Percentiles rank a stretch among this genome's conserved stretches.
Evolutionary conservation across 2,797 vertebrate species (phyloP).

Genomic region (Gobio occitaniae): DNA sequence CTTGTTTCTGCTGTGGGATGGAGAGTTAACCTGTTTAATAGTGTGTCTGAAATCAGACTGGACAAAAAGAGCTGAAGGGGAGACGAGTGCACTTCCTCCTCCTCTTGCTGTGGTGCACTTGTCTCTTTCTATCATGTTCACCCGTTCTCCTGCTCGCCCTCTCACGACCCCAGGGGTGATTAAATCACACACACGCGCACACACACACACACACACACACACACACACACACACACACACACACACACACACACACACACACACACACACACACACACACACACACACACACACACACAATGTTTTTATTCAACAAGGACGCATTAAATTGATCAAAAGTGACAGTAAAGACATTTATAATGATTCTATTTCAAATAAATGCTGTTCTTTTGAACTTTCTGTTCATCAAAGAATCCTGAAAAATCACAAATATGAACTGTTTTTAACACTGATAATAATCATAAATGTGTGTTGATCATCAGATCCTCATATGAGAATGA

Average conservation of each 20-base stretch:
- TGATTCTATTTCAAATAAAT: no score
- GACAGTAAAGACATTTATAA: no score
- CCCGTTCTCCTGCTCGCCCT: slow-evolving; percentile 8
- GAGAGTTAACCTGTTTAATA: slow-evolving; percentile 32
- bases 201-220: neutral
- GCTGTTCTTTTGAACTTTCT: no score
- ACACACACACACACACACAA: neutral
- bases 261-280: neutral
- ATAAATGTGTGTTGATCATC: no score
- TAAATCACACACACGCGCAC: slow-evolving; percentile 32
- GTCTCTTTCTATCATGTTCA: slow-evolving; percentile 53
- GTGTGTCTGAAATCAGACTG: neutral
- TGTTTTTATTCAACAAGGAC: no score
- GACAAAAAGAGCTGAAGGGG: slow-evolving; percentile 21
- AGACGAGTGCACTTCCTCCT: slow-evolving; percentile 8
- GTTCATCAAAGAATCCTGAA: no score
- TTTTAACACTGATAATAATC: no score
- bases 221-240: neutral
- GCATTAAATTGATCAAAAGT: no score
- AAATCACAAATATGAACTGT: no score
- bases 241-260: neutral
- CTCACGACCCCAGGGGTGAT: slow-evolving; percentile 30
- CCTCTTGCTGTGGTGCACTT: slow-evolving; percentile 30
- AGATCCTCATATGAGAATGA: no score
- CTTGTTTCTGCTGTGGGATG: slow-evolving; percentile 9